phyloP scores from a whole-genome alignment of 2,888 invertebrate genomes.

The Erynnis tages region DNA sequence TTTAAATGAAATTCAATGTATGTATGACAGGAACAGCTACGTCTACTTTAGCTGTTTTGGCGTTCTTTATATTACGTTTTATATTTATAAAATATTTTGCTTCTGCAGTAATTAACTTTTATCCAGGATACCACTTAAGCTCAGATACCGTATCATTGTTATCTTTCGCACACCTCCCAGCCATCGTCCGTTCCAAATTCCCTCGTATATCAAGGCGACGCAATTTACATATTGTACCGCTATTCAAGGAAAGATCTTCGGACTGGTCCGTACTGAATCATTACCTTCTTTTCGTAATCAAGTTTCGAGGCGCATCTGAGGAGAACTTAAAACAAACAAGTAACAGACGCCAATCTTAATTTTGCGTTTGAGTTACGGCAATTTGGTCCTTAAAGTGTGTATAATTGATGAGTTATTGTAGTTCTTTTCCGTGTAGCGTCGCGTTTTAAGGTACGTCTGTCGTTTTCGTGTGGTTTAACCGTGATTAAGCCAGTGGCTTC shows the following conservation, averaged over 20 bases:
- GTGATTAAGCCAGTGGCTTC: conserved; percentile 64
- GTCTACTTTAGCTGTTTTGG: neutral
- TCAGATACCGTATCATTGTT: conserved; percentile 42
- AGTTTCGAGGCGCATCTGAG: conserved; percentile 60
- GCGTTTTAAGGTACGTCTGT: conserved; percentile 28
- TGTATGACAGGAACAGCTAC: no score
- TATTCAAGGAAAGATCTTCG: conserved; percentile 59
- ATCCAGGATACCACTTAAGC: conserved; percentile 25
- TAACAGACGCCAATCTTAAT: conserved; percentile 44
- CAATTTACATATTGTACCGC: conserved; percentile 74
- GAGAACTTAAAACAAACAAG: conserved; percentile 69
- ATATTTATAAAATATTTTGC: neutral
- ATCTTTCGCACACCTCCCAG: conserved; percentile 50
- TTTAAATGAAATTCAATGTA: neutral
- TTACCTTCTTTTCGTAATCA: conserved; percentile 66
- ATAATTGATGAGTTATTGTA: conserved; percentile 33
- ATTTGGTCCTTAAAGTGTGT: conserved; percentile 34
- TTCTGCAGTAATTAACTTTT: conserved; percentile 15
- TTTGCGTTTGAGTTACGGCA: conserved; percentile 38
- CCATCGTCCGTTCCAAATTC: conserved; percentile 49
- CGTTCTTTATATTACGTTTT: neutral
- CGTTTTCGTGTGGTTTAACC: conserved; percentile 54
- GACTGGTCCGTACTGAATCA: conserved; percentile 61
- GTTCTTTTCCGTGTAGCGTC: conserved; percentile 10
- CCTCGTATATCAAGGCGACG: conserved; percentile 52